These are phyloP conservation scores for Drosophila nannoptera DNA, from an alignment of 1,140 invertebrate genomes.

Conservation along the genomic window DNA sequence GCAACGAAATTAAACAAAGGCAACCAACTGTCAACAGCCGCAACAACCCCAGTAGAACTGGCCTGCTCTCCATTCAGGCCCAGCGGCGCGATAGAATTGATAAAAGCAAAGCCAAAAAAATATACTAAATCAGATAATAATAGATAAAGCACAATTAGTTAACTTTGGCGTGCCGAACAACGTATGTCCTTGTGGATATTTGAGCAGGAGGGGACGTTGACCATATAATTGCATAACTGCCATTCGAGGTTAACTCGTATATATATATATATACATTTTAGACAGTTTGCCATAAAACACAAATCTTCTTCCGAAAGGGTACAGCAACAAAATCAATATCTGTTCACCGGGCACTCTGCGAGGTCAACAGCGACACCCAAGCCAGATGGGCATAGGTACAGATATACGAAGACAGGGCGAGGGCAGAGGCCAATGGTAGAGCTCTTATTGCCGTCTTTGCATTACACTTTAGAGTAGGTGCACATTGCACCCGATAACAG, in stretches of 20 bases:
- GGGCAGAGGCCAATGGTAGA: slow-evolving; percentile 1
- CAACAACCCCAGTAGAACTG: slow-evolving; percentile 10
- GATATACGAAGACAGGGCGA: slow-evolving; percentile 20
- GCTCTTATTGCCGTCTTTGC: slow-evolving; percentile 24
- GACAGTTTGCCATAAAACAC: neutral
- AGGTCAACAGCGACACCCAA: slow-evolving; percentile 69
- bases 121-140: too few relatives aligned
- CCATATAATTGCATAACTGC: too few relatives aligned
- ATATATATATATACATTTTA: neutral
- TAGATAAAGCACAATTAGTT: neutral
- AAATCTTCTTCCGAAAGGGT: neutral
- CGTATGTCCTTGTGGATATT: neutral
- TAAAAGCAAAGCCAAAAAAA: slow-evolving; percentile 34
- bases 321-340: slow-evolving; percentile 41
- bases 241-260: neutral
- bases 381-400: slow-evolving; percentile 31
- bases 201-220: too few relatives aligned
- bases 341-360: slow-evolving; percentile 27
- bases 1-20: slow-evolving; percentile 70
- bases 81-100: slow-evolving; percentile 61
- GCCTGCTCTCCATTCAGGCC: slow-evolving; percentile 44
- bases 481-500: slow-evolving; percentile 15
- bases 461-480: slow-evolving; percentile 16
- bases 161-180: neutral
- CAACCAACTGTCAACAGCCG: slow-evolving; percentile 16